phyloP scores from a whole-genome alignment of 2,113 vertebrate species.

The Gorsachius goisagi region DNA sequence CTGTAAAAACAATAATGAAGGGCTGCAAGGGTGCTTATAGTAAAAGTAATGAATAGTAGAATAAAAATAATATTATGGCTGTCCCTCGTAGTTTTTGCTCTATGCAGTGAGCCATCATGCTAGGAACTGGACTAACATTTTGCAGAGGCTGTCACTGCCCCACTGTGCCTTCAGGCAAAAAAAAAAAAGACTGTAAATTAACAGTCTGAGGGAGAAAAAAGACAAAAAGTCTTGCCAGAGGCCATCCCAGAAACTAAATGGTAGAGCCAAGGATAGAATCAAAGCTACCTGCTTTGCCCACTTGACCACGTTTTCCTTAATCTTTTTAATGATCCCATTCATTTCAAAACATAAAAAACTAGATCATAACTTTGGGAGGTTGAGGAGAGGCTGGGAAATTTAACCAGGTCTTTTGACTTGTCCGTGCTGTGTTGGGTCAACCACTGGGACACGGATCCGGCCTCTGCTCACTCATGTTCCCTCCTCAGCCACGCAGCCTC shows the following conservation, averaged over 20 bases:
- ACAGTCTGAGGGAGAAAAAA: constrained; percentile 44
- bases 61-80: constrained; percentile 46
- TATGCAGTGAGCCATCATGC: not conserved
- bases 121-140: constrained; percentile 49
- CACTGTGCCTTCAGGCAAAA: constrained; percentile 47
- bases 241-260: constrained; percentile 53
- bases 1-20: not conserved
- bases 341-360: not conserved
- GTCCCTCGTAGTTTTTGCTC: constrained; percentile 9
- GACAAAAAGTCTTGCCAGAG: constrained; percentile 46
- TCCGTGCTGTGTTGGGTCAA: not conserved
- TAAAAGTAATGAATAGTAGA: constrained; percentile 38
- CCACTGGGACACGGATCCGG: not conserved
- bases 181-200: constrained; percentile 44
- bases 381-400: not conserved
- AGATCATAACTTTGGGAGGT: not conserved
- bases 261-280: constrained; percentile 25
- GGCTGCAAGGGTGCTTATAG: not conserved
- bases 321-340: not conserved
- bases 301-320: constrained; percentile 22
- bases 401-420: not conserved
- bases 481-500: not conserved
- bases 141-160: constrained; percentile 44
- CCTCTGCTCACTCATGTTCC: not conserved
- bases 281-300: constrained; percentile 19